phyloP scores from a whole-genome alignment of 2,888 invertebrate genomes.

The Melikaiella ostensackeni region DNA sequence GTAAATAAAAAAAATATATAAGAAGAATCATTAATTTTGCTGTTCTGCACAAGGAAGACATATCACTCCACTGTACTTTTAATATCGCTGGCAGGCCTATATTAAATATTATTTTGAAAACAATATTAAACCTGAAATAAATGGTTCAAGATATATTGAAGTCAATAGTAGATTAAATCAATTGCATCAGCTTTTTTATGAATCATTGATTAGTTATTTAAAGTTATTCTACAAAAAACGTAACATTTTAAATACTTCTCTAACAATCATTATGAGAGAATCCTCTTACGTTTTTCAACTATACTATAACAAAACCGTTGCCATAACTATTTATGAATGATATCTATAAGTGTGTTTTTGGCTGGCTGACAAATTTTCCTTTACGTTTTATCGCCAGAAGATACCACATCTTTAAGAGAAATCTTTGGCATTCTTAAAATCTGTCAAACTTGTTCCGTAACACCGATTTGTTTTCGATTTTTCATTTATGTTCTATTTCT shows the following conservation, averaged over 20 bases:
- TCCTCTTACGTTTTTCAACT: not conserved
- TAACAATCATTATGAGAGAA: not conserved
- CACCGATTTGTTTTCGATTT: not conserved
- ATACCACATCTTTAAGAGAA: not conserved
- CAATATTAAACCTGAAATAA: slow-evolving; percentile 31
- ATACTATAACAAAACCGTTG: not conserved
- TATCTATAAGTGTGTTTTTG: slow-evolving; percentile 26
- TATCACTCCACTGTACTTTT: too few species aligned
- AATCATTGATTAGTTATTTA: not conserved
- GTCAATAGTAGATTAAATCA: not conserved
- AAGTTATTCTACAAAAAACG: not conserved
- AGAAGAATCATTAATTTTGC: too few species aligned
- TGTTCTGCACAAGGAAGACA: too few species aligned
- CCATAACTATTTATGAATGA: slow-evolving; percentile 24
- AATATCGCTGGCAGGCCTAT: too few species aligned
- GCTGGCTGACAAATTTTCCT: slow-evolving; percentile 26
- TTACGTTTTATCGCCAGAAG: slow-evolving; percentile 27
- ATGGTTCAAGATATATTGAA: not conserved
- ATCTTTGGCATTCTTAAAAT: slow-evolving; percentile 28
- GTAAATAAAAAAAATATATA: too few species aligned
- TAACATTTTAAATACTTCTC: not conserved
- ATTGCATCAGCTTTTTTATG: not conserved
- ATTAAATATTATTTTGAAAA: too few species aligned
- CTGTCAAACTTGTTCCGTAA: slow-evolving; percentile 3
- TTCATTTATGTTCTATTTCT: not conserved